Conservation (phyloP, 2,888 invertebrate genomes). For the Agrochola circellaris region DNA sequence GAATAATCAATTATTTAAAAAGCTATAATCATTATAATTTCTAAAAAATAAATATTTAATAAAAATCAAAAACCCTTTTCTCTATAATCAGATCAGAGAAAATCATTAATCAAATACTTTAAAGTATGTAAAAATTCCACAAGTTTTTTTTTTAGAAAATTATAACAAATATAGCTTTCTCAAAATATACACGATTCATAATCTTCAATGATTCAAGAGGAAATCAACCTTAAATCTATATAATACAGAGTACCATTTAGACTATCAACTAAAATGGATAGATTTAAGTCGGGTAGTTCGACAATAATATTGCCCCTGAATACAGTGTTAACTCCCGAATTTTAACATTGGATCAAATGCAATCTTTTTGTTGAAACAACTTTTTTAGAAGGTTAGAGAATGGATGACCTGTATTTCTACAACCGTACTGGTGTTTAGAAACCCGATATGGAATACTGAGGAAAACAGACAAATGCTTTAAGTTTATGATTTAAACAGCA, state of each 20-base stretch:
- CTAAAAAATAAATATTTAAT: background rate
- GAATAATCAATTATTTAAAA: conserved; percentile 43
- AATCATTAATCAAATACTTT: conserved; percentile 34
- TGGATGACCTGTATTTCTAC: background rate
- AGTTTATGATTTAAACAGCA: too few relatives aligned
- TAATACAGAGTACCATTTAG: conserved; percentile 78
- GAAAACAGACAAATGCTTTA: too few relatives aligned
- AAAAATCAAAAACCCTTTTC: background rate
- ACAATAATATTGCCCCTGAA: conserved; percentile 37
- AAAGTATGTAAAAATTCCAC: conserved; percentile 41
- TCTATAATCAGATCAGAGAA: background rate
- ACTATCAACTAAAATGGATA: conserved; percentile 66
- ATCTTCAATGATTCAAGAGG: conserved; percentile 56
- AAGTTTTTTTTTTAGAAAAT: conserved; percentile 18
- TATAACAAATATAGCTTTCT: conserved; percentile 39
- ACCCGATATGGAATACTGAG: too few relatives aligned
- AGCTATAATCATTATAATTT: conserved; percentile 46
- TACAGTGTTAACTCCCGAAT: conserved; percentile 46
- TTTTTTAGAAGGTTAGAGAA: background rate
- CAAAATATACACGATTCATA: conserved; percentile 53
- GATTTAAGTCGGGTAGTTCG: conserved; percentile 33
- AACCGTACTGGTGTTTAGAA: background rate
- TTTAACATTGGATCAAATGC: conserved; percentile 31
- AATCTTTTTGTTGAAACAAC: conserved; percentile 23
- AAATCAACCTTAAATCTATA: conserved; percentile 81